Evolutionary conservation across 1,140 invertebrate species (phyloP).

Genomic region (Dreissena polymorpha): DNA sequence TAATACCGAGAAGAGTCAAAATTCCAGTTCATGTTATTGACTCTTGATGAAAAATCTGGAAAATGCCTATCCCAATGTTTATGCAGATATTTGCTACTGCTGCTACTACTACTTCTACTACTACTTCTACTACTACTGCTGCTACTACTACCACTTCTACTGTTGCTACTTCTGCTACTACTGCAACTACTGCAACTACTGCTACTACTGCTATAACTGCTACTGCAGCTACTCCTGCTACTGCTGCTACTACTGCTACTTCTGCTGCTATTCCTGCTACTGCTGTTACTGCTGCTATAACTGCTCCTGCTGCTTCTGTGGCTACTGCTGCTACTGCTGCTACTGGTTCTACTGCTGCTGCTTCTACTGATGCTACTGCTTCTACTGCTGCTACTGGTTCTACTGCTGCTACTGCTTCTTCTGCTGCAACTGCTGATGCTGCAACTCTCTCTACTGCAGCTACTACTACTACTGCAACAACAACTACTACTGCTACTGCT

Average conservation of each 20-base stretch:
- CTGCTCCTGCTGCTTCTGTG: background rate
- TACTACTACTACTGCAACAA: background rate
- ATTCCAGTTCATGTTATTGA: too few species aligned
- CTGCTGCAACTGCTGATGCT: background rate
- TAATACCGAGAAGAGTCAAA: too few species aligned
- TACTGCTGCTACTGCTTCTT: background rate
- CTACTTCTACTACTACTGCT: background rate
- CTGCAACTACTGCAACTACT: background rate
- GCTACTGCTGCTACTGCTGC: background rate
- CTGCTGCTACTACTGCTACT: background rate
- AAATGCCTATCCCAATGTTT: too few species aligned
- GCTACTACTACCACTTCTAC: background rate
- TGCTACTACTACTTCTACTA: background rate
- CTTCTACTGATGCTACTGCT: conserved; percentile 1
- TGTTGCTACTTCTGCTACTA: background rate
- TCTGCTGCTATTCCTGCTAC: background rate
- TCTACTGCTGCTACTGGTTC: background rate
- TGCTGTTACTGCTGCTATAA: background rate
- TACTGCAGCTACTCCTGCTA: background rate
- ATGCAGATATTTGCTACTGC: too few species aligned
- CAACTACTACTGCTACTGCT: background rate
- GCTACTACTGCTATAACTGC: background rate
- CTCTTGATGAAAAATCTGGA: too few species aligned
- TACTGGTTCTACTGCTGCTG: background rate
- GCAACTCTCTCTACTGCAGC: background rate